These are phyloP conservation scores for Rhingia rostrata DNA, from an alignment of 2,888 invertebrate genomes.

Conservation along the genomic window DNA sequence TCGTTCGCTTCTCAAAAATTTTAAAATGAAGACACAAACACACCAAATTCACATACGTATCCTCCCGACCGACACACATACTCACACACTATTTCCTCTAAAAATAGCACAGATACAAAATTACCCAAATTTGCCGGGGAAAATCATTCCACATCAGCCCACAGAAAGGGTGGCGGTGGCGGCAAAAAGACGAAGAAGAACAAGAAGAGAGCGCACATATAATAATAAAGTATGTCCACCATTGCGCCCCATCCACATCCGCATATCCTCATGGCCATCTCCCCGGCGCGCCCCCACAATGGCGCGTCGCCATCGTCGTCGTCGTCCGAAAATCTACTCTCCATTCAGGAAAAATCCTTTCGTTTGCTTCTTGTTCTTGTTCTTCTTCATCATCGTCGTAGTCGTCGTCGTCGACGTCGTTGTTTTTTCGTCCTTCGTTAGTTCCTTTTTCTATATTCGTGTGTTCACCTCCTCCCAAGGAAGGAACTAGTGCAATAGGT, in stretches of 20 bases:
- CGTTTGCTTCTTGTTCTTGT: slow-evolving; percentile 67
- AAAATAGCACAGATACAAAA: slow-evolving; percentile 71
- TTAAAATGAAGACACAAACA: slow-evolving; percentile 67
- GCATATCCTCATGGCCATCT: slow-evolving; percentile 6
- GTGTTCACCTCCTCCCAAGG: slow-evolving; percentile 66
- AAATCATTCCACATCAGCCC: slow-evolving; percentile 34
- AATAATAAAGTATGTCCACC: slow-evolving; percentile 74
- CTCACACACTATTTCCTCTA: slow-evolving; percentile 62
- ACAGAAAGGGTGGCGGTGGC: neutral
- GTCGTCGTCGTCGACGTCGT: too few species aligned
- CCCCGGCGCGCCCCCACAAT: slow-evolving; percentile 28
- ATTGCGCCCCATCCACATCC: slow-evolving; percentile 31
- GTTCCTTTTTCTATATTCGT: slow-evolving; percentile 48
- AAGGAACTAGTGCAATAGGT: slow-evolving; percentile 74
- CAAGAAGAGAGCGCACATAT: slow-evolving; percentile 47
- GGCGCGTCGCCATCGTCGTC: slow-evolving; percentile 35
- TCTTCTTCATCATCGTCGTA: too few species aligned
- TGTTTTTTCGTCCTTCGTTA: slow-evolving; percentile 68
- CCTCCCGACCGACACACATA: neutral
- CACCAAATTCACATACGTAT: neutral
- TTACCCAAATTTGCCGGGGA: slow-evolving; percentile 68
- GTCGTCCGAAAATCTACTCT: slow-evolving; percentile 57
- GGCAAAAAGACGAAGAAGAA: neutral
- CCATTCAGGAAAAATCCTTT: slow-evolving; percentile 69
- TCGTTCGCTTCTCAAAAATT: slow-evolving; percentile 70